phyloP scores from a whole-genome alignment of 2,113 vertebrate genomes.

The Rhinolophus sinicus region DNA sequence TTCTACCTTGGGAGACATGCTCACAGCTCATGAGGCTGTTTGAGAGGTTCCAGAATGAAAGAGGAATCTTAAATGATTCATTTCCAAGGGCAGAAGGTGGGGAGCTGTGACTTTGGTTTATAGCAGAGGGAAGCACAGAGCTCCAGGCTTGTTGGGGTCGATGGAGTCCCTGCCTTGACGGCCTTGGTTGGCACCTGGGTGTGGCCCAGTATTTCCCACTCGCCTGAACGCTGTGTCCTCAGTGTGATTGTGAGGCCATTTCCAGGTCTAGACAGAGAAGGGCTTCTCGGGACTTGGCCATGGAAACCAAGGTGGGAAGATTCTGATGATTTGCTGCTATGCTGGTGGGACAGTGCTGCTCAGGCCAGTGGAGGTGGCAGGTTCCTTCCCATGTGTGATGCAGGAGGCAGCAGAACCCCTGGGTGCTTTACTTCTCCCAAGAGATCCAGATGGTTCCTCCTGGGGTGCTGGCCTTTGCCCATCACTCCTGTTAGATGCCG shows the following conservation, averaged over 20 bases:
- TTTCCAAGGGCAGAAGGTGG: slow-evolving; percentile 71
- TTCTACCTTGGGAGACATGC: slow-evolving; percentile 79
- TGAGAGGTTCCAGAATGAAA: slow-evolving; percentile 52
- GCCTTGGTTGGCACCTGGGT: neutral
- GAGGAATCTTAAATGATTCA: slow-evolving; percentile 67
- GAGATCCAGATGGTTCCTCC: neutral
- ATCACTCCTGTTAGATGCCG: neutral
- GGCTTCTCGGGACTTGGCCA: neutral
- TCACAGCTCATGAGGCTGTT: slow-evolving; percentile 45
- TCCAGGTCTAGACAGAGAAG: neutral
- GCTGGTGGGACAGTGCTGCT: neutral
- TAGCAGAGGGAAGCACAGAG: neutral
- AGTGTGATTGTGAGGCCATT: neutral
- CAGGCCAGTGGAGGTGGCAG: neutral
- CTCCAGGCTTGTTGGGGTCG: neutral
- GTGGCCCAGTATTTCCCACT: neutral
- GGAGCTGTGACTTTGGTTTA: slow-evolving; percentile 39
- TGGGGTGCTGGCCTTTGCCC: neutral
- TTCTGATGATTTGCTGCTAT: neutral
- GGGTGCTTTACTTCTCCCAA: neutral
- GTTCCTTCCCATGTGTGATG: too few relatives aligned
- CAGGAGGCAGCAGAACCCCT: neutral
- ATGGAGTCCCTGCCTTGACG: neutral
- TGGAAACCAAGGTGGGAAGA: neutral
- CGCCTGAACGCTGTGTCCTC: neutral